Conservation (phyloP, 1,140 invertebrate genomes). For the Hyphantria cunea region DNA sequence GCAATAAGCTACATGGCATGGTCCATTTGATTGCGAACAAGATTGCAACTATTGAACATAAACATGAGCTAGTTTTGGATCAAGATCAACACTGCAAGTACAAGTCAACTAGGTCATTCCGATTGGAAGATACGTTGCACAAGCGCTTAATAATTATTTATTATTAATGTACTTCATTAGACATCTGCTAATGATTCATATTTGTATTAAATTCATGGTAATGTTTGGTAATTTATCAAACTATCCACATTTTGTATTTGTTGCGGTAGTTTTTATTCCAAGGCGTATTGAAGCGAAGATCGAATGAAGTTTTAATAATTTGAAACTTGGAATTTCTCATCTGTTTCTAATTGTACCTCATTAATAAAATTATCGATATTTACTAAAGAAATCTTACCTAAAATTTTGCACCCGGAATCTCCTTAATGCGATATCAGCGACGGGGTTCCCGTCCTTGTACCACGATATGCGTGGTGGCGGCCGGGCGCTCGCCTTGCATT, state of each 20-base stretch:
- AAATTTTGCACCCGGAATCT: conserved; percentile 77
- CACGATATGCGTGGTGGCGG: conserved; percentile 87
- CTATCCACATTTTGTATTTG: neutral
- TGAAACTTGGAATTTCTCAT: too few species aligned
- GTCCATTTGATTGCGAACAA: conserved; percentile 29
- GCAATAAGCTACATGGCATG: conserved; percentile 40
- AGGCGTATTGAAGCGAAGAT: too few species aligned
- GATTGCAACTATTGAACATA: conserved; percentile 32
- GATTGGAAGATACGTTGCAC: conserved; percentile 23
- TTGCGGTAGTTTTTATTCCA: too few species aligned
- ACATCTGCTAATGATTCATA: neutral
- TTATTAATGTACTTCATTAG: conserved; percentile 20
- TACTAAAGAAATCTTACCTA: conserved; percentile 49
- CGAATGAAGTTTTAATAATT: too few species aligned
- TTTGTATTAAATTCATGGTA: conserved; percentile 5
- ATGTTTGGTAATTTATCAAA: neutral
- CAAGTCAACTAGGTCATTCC: conserved; percentile 53
- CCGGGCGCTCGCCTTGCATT: conserved; percentile 86
- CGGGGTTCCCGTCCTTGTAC: conserved; percentile 87
- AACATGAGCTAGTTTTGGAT: conserved; percentile 43
- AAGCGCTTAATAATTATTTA: conserved; percentile 12
- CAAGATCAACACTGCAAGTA: conserved; percentile 48
- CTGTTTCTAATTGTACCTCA: too few species aligned
- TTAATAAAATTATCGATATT: neutral
- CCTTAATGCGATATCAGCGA: conserved; percentile 81